Percentiles rank a stretch among this genome's conserved stretches.
Conservation (phyloP, 2,113 vertebrate species). For the Calonectris borealis region DNA sequence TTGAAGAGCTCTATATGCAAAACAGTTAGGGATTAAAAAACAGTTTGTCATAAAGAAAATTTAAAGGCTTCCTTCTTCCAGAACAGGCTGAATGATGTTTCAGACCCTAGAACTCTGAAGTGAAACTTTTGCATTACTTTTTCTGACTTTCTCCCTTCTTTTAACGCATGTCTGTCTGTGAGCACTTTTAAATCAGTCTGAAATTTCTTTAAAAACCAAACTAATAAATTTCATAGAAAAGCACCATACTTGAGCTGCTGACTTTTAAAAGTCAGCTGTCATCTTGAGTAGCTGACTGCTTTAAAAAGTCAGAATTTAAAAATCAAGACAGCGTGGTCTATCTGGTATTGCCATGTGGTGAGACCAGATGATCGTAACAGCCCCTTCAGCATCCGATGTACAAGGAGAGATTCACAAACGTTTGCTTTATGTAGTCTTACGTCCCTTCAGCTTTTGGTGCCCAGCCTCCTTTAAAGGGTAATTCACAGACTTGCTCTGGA, state of each 20-base stretch:
- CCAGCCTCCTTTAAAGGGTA: neutral
- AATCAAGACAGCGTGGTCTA: neutral
- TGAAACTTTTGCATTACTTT: neutral
- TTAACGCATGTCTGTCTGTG: neutral
- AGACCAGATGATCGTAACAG: neutral
- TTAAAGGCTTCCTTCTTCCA: neutral
- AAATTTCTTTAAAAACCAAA: neutral
- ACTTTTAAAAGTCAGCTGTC: neutral
- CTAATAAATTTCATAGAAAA: neutral
- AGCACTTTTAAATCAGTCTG: neutral
- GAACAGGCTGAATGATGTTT: neutral
- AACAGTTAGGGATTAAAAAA: neutral
- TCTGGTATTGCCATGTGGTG: neutral
- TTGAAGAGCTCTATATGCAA: neutral
- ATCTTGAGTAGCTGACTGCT: neutral
- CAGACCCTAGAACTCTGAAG: neutral
- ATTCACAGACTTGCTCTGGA: neutral
- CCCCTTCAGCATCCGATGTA: neutral
- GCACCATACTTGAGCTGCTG: neutral
- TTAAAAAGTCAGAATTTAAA: neutral
- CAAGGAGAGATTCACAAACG: fast-evolving
- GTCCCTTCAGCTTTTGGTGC: neutral
- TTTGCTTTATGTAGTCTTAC: neutral
- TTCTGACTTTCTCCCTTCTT: neutral
- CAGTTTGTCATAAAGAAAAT: neutral